Evolutionary conservation across 2,113 vertebrate genomes (phyloP), one percentile per base, ranked within the genome.

Genomic region (Phycodurus eques): DNA sequence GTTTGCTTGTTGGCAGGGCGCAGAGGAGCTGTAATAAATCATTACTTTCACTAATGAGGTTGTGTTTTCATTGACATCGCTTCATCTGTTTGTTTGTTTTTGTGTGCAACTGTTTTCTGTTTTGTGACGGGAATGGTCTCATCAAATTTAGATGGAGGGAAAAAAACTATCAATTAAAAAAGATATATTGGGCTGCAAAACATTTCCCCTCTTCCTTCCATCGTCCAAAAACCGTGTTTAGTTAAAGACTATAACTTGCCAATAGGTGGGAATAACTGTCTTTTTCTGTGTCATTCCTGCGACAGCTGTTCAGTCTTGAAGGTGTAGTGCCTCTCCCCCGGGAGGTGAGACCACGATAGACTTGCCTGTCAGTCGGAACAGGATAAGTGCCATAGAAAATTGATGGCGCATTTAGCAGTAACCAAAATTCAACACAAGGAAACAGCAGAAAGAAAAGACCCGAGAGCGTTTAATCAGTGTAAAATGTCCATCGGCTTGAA

Each of bases 71-170:
- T 47, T 27, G 7, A 47, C 13, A 17, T 31, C 3, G 19, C 59
- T 63, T 63, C 61, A 43, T 43, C 61, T 42, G 11, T 47, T 66
- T 66, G 43, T 66, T 66, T 66, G 22, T 66, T 47, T 22, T 61
- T 33, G 33, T 13, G 22, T 13, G 27, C 12, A 13, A n/a, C 10
- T 43, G 39, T 6, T 27, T 46, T 44, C 19, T 43, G 39, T 6
- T 27, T 46, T 22, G 63, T 31, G 12, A 9, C 27, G 22, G 22
- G 13, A 66, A 66, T 22, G 9, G n/a, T 31, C 8, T n/a, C n/a
- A 46, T 66, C 13, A 46, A 27, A 46, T 39, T 35, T 61, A 35
- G 31, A 0, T 19, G 17, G 14, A 12, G 35, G 17, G 1, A 12
- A 17, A 7, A 17, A 39, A 39, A 39, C 14, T 27, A 53, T 53